Percentiles rank a stretch among this genome's conserved stretches.
Evolutionary conservation across 2,888 invertebrate species (phyloP).

Genomic region (Salticus scenicus): DNA sequence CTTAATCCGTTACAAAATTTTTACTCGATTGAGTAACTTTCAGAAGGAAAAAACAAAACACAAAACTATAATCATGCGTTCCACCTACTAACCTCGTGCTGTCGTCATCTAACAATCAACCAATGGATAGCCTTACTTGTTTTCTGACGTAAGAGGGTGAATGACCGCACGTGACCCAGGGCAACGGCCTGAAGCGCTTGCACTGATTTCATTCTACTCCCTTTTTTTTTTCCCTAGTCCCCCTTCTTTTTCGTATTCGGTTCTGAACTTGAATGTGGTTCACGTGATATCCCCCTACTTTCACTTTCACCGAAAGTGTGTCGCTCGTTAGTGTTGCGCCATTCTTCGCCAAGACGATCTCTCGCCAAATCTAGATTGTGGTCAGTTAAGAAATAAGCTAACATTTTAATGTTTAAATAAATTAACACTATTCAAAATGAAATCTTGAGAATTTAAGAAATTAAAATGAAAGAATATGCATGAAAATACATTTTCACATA

Average conservation of each 20-base stretch:
- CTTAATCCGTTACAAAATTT: conserved; percentile 4
- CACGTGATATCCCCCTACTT: conserved; percentile 59
- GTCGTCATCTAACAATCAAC: conserved; percentile 30
- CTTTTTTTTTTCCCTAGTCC: conserved; percentile 32
- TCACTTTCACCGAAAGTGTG: conserved; percentile 69
- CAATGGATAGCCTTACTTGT: background rate
- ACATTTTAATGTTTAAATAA: too few species aligned
- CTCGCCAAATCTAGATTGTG: background rate
- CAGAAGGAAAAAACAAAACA: conserved; percentile 27
- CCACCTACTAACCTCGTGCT: conserved; percentile 69
- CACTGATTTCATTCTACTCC: conserved; percentile 49
- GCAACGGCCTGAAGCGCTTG: conserved; percentile 68
- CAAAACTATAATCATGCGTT: conserved; percentile 45
- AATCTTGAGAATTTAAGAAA: too few species aligned
- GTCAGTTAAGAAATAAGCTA: background rate
- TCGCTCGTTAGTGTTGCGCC: conserved; percentile 27
- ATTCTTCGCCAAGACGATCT: background rate
- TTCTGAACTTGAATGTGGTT: conserved; percentile 68
- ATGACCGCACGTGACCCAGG: conserved; percentile 71
- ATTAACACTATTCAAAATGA: too few species aligned
- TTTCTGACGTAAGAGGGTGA: conserved; percentile 61
- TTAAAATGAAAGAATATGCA: too few species aligned
- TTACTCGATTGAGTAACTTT: conserved; percentile 24
- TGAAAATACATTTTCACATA: too few species aligned
- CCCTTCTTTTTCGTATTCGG: conserved; percentile 31